Evolutionary conservation across 2,888 invertebrate species (phyloP), one percentile per base, ranked within the genome.

Genomic region (Stomorhina lunata): DNA sequence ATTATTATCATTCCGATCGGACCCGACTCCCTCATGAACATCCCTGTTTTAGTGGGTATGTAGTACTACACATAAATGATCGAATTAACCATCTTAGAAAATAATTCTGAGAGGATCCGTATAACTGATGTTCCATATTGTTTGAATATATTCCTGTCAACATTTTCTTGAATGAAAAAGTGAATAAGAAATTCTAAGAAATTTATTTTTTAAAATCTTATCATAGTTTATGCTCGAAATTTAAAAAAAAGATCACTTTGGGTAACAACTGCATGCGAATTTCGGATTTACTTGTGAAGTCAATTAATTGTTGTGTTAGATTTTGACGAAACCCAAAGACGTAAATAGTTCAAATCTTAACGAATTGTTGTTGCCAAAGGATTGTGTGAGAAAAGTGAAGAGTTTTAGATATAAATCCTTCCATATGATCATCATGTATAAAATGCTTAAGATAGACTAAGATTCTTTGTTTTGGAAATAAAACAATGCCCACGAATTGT

Each of bases 201-300:
- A n/a, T n/a, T n/a, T n/a, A n/a, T n/a, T n/a, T n/a, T n/a, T n/a
- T n/a, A n/a, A n/a, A n/a, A n/a, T n/a, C n/a, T n/a, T n/a, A n/a
- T n/a, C n/a, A n/a, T n/a, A n/a, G n/a, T n/a, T n/a, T n/a, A n/a
- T n/a, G n/a, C n/a, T n/a, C 6, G 20, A 34, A 12, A 12, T 2
- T 57, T 20, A 57, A 22, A 34, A 61, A 25, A 37, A 4, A n/a
- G 3, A 17, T 25, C 10, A 10, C 25, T 55, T 69, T 22, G 15
- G 29, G 69, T 59, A 59, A 66, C 66, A 66, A 7, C n/a, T 27
- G n/a, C 10, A 61, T 27, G 72, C 12, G 61, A 72, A 72, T 50
- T 61, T 50, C 34, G 5, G 50, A 61, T 53, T 72, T 72, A 72
- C 61, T 50, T 72, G 50, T 61, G 34, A 61, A 72, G 50, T 63